Base-by-base conservation (phyloP, 2,888 invertebrate genomes). In the Parascotia fuliginaria region DNA sequence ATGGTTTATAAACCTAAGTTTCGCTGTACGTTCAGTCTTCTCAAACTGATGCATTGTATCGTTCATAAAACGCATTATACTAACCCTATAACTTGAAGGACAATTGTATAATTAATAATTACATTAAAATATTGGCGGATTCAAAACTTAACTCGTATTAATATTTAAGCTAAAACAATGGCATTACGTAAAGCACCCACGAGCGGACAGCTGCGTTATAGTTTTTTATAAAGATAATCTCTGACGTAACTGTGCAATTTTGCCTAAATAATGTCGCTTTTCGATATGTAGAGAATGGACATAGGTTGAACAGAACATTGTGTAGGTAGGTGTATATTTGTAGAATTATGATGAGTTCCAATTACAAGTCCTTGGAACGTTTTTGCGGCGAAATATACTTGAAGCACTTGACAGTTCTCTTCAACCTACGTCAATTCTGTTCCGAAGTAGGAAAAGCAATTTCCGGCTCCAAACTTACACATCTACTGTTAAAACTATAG, bases 121-220 rank as follows among this genome's bases (percentile, higher is more conserved):
- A 48, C 49, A 42, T 40, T 52, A 60, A 56, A 65, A 65, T 55
- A 74, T 70, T 75, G 73, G 75, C 75, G 70, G 70, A 66, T 59
- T 63, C 59, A 51, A 67, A 71, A 66, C 61, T 65, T 70, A 70
- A 59, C 57, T 60, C 46, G 46, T 62, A 55, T 41, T 53, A 52
- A 54, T 46, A 61, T 68, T 45, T 45, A 70, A 63, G 51, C 69
- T 75, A 73, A 67, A 74, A 77, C 70, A 77, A 79, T 77, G 77
- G 75, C 80, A 78, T 75, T 75, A 67, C 60, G 65, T 74, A 74
- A 72, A 75, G 73, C 79, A 75, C 73, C 73, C 63, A 70, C 55
- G 55, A 56, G 58, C 43, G 59, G 61, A 69, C 65, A 75, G 71
- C 74, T 78, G 76, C 72, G 59, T 65, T 67, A 60, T 60, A 49